phyloP scores from a whole-genome alignment of 2,797 vertebrate species.

The Rhynchotus rufescens region DNA sequence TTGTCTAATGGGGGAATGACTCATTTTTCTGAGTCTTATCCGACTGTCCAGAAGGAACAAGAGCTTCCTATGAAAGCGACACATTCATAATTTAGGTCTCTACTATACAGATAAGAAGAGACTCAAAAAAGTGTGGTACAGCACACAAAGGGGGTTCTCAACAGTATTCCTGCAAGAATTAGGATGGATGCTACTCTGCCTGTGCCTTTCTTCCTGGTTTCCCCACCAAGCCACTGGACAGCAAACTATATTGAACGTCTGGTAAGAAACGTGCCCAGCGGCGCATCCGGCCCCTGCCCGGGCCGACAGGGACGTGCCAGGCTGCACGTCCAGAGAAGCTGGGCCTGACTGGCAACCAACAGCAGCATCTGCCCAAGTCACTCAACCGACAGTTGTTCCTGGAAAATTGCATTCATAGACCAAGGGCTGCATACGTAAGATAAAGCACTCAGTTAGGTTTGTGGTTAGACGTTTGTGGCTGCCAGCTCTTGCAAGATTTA shows the following conservation, averaged over 20 bases:
- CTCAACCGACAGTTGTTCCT: not conserved
- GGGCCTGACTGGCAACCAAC: not conserved
- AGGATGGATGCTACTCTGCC: no score
- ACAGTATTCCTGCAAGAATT: not conserved
- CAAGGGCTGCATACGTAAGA: slow-evolving; percentile 3
- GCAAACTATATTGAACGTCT: not conserved
- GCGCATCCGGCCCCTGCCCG: not conserved
- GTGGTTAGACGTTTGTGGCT: slow-evolving; percentile 6
- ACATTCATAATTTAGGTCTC: not conserved
- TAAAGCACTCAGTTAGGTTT: slow-evolving; percentile 52
- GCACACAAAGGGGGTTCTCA: not conserved
- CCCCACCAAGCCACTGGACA: not conserved
- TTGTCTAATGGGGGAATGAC: not conserved
- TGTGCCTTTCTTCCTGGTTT: not conserved
- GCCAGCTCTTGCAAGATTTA: not conserved
- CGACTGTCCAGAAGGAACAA: not conserved
- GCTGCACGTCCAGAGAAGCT: not conserved
- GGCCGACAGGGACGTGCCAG: not conserved
- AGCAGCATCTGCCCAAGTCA: not conserved
- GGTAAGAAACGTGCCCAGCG: not conserved
- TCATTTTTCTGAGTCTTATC: not conserved
- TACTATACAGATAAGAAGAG: not conserved
- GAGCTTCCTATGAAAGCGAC: not conserved
- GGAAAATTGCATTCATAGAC: not conserved
- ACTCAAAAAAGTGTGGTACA: not conserved